Base-by-base conservation (phyloP, 2,888 invertebrate species). In the Alentia gelatinosa region DNA sequence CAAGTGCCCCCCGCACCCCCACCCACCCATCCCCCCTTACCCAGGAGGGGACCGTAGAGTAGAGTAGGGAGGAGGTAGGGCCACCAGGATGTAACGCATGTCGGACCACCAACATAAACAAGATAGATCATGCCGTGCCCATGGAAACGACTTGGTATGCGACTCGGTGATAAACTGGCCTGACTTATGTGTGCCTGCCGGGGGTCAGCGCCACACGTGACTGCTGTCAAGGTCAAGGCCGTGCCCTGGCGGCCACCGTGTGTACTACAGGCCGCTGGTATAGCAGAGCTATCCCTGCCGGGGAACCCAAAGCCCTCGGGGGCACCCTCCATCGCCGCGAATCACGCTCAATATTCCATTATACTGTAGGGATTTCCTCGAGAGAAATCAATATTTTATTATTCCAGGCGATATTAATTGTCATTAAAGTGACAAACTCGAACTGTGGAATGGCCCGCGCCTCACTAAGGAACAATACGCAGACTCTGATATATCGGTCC, bases 361-460 rank as follows among this genome's bases (percentile, higher is more conserved):
- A 79, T 79, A 79, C 79, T 7, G 15, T 4, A 79, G 79, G 37
- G n/a, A 74, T 79, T 79, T 79, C n/a, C 79, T 39, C 37, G 37
- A 1, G n/a, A 79, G 74, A 35, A 79, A 79, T 79, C 79, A 39
- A 79, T 79, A 79, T 35, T 79, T 79, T 79, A 79, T 79, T 79
- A 79, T 79, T 79, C 79, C 37, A 19, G 39, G 79, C 79, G 79
- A 79, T 79, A 79, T 79, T 79, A 79, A 79, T 79, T 79, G 39
- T 79, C 79, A 79, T 79, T 79, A 79, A 79, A 79, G 79, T 79
- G 79, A 79, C 79, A 79, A 79, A 79, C 79, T n/a, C 9, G 37
- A 39, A 4, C 39, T 0, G 39, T 37, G 39, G 26, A 79, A 79
- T 35, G 35, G 79, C 37, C 37, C 68, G 79, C 39, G 79, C 19